A percentile compares a stretch with the other conserved stretches of the same genome.
Evolutionary conservation across 2,113 vertebrate genomes (phyloP).

Genomic region (Ammodytes dubius): DNA sequence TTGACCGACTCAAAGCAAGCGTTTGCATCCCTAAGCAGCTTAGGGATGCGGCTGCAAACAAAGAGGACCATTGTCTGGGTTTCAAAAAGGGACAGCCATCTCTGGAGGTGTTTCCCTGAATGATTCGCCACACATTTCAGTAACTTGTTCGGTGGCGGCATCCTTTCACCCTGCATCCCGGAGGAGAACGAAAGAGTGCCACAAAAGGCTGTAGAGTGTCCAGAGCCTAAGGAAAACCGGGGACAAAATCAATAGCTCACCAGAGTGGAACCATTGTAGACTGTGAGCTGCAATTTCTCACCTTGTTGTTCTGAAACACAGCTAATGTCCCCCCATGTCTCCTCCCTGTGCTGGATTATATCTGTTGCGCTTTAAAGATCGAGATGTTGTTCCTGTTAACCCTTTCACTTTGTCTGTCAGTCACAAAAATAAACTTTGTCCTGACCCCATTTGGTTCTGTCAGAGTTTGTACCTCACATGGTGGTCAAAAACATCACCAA

Average conservation of each 20-base stretch:
- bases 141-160: constrained; percentile 62
- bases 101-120: constrained; percentile 71
- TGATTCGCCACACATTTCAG: constrained; percentile 67
- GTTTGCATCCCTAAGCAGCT: constrained; percentile 55
- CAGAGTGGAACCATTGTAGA: constrained; percentile 79
- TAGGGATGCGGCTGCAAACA: constrained; percentile 55
- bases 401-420: constrained; percentile 30
- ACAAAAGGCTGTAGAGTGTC: constrained; percentile 67
- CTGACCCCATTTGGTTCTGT: not conserved
- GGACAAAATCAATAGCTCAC: constrained; percentile 83
- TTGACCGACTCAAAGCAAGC: constrained; percentile 50
- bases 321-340: constrained; percentile 73
- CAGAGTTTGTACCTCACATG: not conserved
- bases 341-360: constrained; percentile 67
- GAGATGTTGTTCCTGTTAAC: constrained; percentile 27
- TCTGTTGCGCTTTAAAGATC: constrained; percentile 68
- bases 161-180: constrained; percentile 70
- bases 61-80: constrained; percentile 73
- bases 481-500: not conserved
- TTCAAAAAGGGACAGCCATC: constrained; percentile 69
- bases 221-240: constrained; percentile 47
- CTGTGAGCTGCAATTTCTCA: constrained; percentile 78
- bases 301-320: constrained; percentile 83
- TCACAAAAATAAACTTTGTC: constrained; percentile 27
- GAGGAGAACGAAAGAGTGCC: constrained; percentile 70